Evolutionary conservation across 35 echinoderm and acorn worm species (phyloP).

Genomic region (Ptychodera flava): DNA sequence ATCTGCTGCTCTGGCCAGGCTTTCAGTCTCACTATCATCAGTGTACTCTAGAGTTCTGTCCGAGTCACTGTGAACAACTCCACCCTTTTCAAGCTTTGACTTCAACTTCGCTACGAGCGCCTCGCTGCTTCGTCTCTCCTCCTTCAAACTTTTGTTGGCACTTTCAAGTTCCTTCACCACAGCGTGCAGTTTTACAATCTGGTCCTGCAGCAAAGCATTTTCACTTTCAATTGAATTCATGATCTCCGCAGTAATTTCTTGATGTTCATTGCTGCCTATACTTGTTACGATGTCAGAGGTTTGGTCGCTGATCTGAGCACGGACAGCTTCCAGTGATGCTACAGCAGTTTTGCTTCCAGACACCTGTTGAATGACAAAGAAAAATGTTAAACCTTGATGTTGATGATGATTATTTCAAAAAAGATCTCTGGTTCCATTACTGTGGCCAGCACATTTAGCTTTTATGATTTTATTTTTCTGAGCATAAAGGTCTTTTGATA

Average conservation of each 20-base stretch:
- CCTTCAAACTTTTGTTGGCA: constrained; percentile 39
- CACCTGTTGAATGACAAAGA: constrained; percentile 27
- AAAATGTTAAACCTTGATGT: not conserved
- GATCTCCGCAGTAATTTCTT: constrained; percentile 63
- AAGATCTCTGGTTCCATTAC: no score
- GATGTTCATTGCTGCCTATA: constrained; percentile 44
- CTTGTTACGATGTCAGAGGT: constrained; percentile 51
- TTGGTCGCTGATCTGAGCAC: constrained; percentile 39
- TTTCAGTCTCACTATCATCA: constrained; percentile 38
- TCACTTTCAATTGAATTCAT: constrained; percentile 45
- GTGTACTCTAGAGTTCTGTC: constrained; percentile 35
- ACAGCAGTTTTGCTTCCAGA: constrained; percentile 68
- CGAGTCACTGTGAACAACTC: constrained; percentile 6
- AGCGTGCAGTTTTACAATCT: constrained; percentile 46
- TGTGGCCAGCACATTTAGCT: no score
- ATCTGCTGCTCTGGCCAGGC: not conserved
- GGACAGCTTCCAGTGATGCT: constrained; percentile 56
- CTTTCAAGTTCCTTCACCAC: constrained; percentile 44
- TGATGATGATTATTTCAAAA: not conserved
- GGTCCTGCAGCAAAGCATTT: constrained; percentile 48
- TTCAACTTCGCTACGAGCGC: constrained; percentile 59
- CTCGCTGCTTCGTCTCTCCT: constrained; percentile 70
- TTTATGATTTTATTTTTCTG: no score
- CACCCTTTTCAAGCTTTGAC: not conserved
- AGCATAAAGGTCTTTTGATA: no score